These are phyloP conservation scores for Trichoplax adhaerens DNA, from an alignment of 37 sponge, comb jelly and placozoan genomes.

Conservation along the genomic window DNA sequence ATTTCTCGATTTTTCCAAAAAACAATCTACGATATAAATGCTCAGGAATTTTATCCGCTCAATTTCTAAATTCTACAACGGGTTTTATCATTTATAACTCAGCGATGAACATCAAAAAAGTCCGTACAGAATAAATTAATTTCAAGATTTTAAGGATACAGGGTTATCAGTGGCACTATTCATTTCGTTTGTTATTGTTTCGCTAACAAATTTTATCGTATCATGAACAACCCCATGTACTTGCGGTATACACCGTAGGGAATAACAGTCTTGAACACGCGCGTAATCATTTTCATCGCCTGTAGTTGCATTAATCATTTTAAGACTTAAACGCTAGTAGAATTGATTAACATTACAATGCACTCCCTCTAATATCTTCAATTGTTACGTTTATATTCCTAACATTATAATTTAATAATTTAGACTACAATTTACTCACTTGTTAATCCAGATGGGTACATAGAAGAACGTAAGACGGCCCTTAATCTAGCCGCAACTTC, in stretches of 20 bases:
- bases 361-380: too few relatives aligned
- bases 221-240: constrained; percentile 81
- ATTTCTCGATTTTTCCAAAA: constrained; percentile 34
- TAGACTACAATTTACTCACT: constrained; percentile 21
- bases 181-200: constrained; percentile 67
- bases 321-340: too few relatives aligned
- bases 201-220: constrained; percentile 70
- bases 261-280: constrained; percentile 84
- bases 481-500: constrained; percentile 57
- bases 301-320: too few relatives aligned
- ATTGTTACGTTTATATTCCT: too few relatives aligned
- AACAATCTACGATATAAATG: constrained; percentile 32
- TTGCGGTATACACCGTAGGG: constrained; percentile 64
- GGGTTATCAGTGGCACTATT: constrained; percentile 98
- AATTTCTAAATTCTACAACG: too few relatives aligned
- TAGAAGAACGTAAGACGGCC: constrained; percentile 55
- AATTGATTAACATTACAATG: too few relatives aligned
- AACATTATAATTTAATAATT: too few relatives aligned
- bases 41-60: too few relatives aligned
- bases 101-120: too few relatives aligned
- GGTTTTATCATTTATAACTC: too few relatives aligned
- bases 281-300: constrained; percentile 25
- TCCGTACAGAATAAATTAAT: background rate
- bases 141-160: constrained; percentile 17
- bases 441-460: constrained; percentile 68